Evolutionary conservation across 2,888 invertebrate species (phyloP).

Genomic region (Frankliniella fusca): DNA sequence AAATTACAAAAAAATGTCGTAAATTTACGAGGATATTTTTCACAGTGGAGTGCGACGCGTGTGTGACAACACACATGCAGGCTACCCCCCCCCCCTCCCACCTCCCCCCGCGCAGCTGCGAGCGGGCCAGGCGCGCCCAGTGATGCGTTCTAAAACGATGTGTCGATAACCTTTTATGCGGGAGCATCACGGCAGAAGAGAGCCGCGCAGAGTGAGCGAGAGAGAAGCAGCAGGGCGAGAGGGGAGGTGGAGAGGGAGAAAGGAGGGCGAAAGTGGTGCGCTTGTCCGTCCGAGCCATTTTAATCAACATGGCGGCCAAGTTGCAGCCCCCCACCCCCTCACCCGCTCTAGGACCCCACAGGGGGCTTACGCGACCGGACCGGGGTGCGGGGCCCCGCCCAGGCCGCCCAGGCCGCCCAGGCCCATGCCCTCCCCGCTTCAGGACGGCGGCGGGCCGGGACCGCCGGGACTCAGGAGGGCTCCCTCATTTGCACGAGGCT

Average conservation of each 20-base stretch:
- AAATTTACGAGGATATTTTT: no score
- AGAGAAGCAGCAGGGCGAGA: background rate
- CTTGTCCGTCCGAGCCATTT: conserved; percentile 3
- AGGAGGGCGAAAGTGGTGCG: background rate
- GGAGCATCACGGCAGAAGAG: background rate
- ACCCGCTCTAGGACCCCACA: no score
- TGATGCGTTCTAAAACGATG: conserved; percentile 13
- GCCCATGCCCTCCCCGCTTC: background rate
- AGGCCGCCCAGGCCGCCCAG: no score
- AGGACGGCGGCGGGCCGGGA: background rate
- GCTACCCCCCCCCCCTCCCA: background rate
- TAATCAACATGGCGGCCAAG: background rate
- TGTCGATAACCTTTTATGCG: conserved; percentile 19
- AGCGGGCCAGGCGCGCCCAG: background rate
- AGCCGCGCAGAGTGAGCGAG: background rate
- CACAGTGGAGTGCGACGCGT: no score
- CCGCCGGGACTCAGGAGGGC: background rate
- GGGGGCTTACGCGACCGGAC: no score
- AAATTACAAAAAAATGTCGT: no score
- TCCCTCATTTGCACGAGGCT: background rate
- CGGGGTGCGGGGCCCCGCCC: no score
- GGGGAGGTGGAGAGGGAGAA: background rate
- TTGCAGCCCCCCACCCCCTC: no score
- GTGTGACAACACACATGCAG: no score
- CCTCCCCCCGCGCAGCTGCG: background rate